Conservation (phyloP, 2,888 invertebrate species). For the Poecilobothrus nobilitatus region DNA sequence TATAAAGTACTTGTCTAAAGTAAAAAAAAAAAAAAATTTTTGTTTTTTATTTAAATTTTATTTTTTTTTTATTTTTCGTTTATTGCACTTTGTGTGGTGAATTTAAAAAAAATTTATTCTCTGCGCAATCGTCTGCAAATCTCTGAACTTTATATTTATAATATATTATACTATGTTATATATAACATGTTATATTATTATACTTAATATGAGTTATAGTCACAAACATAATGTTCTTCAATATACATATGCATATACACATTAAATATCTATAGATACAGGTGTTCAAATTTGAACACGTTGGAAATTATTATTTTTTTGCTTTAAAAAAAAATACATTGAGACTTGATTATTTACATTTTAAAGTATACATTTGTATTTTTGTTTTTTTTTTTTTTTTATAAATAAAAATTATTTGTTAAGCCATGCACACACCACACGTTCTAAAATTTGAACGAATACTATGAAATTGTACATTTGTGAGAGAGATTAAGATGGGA, state of each 20-base stretch:
- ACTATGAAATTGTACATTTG: no score
- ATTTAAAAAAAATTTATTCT: not conserved
- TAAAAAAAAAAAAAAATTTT: no score
- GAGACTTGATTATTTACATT: no score
- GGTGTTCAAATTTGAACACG: not conserved
- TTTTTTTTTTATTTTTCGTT: not conserved
- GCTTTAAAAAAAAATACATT: no score
- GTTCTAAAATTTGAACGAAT: no score
- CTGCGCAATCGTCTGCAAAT: not conserved
- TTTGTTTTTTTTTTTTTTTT: not conserved
- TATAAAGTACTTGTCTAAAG: no score
- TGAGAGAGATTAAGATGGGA: no score
- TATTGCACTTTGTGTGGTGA: conserved; percentile 6
- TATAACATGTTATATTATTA: no score
- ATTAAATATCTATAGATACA: not conserved
- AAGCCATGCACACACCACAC: no score
- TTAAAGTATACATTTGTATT: not conserved
- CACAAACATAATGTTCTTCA: no score
- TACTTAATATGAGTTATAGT: no score
- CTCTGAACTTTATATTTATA: not conserved
- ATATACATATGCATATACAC: not conserved
- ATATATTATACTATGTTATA: not conserved
- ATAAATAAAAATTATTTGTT: not conserved
- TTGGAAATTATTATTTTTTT: no score
- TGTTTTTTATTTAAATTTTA: not conserved